phyloP scores from a whole-genome alignment of 1,140 invertebrate species.

The Caenorhabditis briggsae region DNA sequence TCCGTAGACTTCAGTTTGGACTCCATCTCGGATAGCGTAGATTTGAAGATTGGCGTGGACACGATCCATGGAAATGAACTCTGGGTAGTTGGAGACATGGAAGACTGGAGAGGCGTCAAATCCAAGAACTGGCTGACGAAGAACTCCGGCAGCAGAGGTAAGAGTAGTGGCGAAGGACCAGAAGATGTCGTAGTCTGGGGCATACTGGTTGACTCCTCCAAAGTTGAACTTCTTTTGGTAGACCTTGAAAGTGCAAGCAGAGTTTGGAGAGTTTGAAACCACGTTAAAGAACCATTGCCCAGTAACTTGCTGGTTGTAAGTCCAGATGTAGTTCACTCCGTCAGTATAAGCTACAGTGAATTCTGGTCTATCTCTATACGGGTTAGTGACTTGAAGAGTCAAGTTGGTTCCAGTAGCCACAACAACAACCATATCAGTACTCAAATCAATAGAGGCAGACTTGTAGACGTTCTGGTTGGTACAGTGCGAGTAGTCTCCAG shows the following conservation, averaged over 20 bases:
- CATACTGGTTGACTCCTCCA: background rate
- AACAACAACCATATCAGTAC: conserved; percentile 60
- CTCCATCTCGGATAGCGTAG: conserved; percentile 61
- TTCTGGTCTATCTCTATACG: background rate
- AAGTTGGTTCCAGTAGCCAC: conserved; percentile 62
- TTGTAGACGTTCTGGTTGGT: conserved; percentile 55
- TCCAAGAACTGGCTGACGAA: conserved; percentile 60
- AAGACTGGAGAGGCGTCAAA: conserved; percentile 51
- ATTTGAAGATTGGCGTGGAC: conserved; percentile 65
- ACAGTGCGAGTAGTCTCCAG: conserved; percentile 62
- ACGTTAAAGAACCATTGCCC: conserved; percentile 64
- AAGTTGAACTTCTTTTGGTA: conserved; percentile 59
- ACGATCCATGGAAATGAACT: conserved; percentile 36
- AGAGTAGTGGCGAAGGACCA: conserved; percentile 56
- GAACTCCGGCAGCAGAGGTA: conserved; percentile 58
- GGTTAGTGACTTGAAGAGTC: conserved; percentile 48
- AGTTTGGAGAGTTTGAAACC: background rate
- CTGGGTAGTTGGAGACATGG: conserved; percentile 65
- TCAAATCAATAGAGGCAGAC: conserved; percentile 60
- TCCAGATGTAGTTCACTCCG: conserved; percentile 60
- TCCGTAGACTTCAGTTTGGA: conserved; percentile 64
- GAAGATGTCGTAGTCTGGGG: conserved; percentile 64
- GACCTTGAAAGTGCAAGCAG: conserved; percentile 62
- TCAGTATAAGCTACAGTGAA: conserved; percentile 55
- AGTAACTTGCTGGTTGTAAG: conserved; percentile 6